phyloP scores from a whole-genome alignment of 37 sponge, comb jelly and placozoan species.

The Eunapius fragilis region DNA sequence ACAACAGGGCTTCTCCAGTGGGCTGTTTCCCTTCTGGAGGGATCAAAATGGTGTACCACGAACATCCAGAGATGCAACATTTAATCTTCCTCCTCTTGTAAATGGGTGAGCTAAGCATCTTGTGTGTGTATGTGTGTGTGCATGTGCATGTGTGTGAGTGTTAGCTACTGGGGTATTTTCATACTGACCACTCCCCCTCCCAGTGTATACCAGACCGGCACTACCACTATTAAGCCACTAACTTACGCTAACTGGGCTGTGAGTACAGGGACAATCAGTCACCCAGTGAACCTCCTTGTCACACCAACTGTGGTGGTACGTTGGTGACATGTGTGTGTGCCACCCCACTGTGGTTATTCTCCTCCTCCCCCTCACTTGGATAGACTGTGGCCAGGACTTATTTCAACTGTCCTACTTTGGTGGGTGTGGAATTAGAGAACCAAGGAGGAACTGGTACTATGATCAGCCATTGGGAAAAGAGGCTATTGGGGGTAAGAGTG shows the following conservation, averaged over 20 bases:
- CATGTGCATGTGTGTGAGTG: background rate
- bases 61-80: conserved; percentile 50
- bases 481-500: conserved; percentile 59
- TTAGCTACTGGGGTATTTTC: background rate
- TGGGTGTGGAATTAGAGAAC: conserved; percentile 84
- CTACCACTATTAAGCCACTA: conserved; percentile 22
- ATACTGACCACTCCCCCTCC: background rate
- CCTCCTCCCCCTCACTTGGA: background rate
- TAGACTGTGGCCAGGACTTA: conserved; percentile 66
- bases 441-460: conserved; percentile 77
- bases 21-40: conserved; percentile 79
- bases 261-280: background rate
- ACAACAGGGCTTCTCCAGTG: conserved; percentile 28
- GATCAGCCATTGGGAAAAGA: conserved; percentile 83
- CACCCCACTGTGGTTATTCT: too few species aligned
- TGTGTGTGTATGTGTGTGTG: background rate
- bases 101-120: conserved; percentile 9
- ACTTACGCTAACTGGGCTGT: conserved; percentile 46
- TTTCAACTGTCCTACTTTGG: conserved; percentile 65
- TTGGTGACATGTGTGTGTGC: background rate
- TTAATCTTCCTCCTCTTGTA: conserved; percentile 23
- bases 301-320: conserved; percentile 64
- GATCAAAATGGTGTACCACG: conserved; percentile 67
- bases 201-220: background rate
- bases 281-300: conserved; percentile 44